Evolutionary conservation across 2,797 vertebrate species (phyloP), one percentile per base, ranked within the genome.

Genomic region (Catamblyrhynchus diadema): DNA sequence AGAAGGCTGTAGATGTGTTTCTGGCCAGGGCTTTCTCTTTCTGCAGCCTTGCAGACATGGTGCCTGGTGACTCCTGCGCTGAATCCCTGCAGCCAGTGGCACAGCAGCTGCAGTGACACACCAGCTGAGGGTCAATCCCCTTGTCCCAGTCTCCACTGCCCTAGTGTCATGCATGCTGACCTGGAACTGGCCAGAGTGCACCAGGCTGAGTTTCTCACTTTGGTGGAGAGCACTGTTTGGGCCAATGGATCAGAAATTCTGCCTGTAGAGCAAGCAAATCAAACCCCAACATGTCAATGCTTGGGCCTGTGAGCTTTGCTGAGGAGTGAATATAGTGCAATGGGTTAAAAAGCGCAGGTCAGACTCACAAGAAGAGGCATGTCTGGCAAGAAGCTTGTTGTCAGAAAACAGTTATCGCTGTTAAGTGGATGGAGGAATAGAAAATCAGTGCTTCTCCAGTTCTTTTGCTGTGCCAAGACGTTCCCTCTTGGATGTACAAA

Each of bases 231-330:
- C 18, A 4, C 10, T 35, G 10, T 47, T 88, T 32, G 32, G 54
- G 28, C 15, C 54, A 65, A 8, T 1, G 24, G 23, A 14, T 54
- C 14, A 39, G 57, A 48, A 90, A 51, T 1, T 2, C 14, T 61
- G 41, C 18, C 53, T n/a, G 82, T 12, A 4, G 8, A 71, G 35
- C 35, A 78, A 59, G 7, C 5, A 61, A 47, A 57, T 14, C 42
- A 72, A 73, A 39, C 2, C 32, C 12, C n/a, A 50, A 9, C 3
- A 0, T 8, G 14, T 10, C 0, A 1, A 37, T 21, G 28, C 33
- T 27, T 0, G 0, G 3, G 37, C 28, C 42, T 48, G 1, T 12
- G 14, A 69, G 20, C 35, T 86, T 78, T 35, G 15, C 28, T 70
- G 21, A 48, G 39, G 28, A 25, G 0, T 70, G 25, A 41, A 50